Base-by-base conservation (phyloP, 2,888 invertebrate species). In the Lycophotia porphyrea region DNA sequence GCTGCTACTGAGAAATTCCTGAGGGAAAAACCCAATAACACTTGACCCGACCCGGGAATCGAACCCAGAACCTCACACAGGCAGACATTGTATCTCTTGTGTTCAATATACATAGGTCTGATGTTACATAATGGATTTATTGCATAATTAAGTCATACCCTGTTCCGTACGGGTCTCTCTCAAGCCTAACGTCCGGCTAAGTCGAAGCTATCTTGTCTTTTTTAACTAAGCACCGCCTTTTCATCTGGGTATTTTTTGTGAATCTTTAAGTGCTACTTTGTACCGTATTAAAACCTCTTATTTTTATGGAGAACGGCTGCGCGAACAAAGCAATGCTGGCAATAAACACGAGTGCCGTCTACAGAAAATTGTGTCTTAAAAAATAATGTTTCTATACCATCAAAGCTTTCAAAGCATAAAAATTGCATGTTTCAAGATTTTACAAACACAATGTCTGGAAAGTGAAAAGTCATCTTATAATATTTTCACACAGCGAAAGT, bases 331-430 rank as follows among this genome's bases (percentile, higher is more conserved):
- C 76, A 80, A 77, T 75, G 34, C 73, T 75, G 80, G 71, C 76
- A 84, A 84, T 86, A 84, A 84, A 80, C 75, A 76, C 64, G 84
- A 84, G 86, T 83, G 76, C 86, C 69, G 66, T 76, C 75, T 64
- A 42, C 63, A 70, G 65, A 78, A 39, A 85, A 83, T 70, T 74
- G 76, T 80, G 74, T 67, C 61, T 78, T 80, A 74, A 86, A 84
- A 84, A 74, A 82, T 84, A 76, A 84, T 78, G 71, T 80, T 80
- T 65, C 18, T 71, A 44, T 67, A 75, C 27, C 74, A 67, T 74
- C 60, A 80, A 84, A 72, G 84, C 80, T 84, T 86, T 86, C 71
- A 74, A 49, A 52, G 71, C 70, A 86, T 80, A 74, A 78, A 76
- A 86, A 76, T 86, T 80, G 85, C 74, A 77, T 71, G 80, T 76